Conservation (phyloP, 2,113 vertebrate species). For the Datnioides undecimradiatus region DNA sequence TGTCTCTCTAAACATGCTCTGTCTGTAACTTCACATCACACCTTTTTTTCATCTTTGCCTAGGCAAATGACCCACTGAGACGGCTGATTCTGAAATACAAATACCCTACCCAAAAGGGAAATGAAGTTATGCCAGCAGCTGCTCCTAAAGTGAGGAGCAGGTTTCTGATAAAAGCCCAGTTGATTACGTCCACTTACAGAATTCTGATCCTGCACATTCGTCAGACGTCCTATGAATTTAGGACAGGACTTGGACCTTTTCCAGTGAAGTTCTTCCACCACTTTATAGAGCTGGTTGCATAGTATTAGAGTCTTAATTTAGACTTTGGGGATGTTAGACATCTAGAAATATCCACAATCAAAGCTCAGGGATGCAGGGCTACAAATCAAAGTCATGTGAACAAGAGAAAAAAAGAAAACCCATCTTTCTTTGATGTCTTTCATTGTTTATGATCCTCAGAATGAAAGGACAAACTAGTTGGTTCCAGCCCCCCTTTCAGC, state of each 20-base stretch:
- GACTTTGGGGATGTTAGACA: background rate
- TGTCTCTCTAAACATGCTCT: background rate
- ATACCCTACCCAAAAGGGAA: background rate
- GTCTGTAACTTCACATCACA: background rate
- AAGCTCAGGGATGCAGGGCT: background rate
- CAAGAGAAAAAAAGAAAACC: no score
- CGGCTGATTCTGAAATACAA: conserved; percentile 28
- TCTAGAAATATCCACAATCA: background rate
- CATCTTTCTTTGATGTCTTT: no score
- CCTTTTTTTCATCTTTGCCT: background rate
- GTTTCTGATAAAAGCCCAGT: background rate
- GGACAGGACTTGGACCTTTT: background rate
- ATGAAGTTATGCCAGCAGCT: background rate
- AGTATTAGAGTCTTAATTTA: background rate
- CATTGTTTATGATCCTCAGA: background rate
- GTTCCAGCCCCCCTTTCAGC: background rate
- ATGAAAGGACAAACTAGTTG: background rate
- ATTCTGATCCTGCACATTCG: background rate
- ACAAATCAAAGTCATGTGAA: background rate
- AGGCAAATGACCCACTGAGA: conserved; percentile 7
- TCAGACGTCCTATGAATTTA: background rate
- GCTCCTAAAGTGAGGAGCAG: background rate
- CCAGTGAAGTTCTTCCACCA: background rate
- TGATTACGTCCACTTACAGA: background rate
- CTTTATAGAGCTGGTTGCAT: background rate